phyloP scores from a whole-genome alignment of 2,888 invertebrate genomes.

The Thymelicus lineola region DNA sequence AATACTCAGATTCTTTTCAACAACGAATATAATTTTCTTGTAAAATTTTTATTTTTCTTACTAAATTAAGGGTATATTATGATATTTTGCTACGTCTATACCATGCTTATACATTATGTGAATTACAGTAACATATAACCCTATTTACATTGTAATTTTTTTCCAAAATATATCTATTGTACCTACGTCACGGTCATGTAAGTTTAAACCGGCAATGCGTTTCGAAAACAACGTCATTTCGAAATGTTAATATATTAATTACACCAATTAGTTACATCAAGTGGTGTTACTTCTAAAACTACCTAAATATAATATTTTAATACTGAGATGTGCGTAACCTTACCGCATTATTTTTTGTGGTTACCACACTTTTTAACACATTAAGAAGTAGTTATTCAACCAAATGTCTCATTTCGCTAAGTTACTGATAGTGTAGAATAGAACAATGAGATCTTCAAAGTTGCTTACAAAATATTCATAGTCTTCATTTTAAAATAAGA shows the following conservation, averaged over 20 bases:
- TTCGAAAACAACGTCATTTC: background rate
- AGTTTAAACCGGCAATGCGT: slow-evolving; percentile 4
- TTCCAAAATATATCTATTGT: slow-evolving; percentile 30
- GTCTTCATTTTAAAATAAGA: background rate
- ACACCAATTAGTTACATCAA: no score
- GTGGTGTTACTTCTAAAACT: no score
- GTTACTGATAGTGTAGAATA: background rate
- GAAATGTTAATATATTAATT: background rate
- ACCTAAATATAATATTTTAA: no score
- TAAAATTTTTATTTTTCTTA: no score
- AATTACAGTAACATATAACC: background rate
- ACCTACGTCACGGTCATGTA: slow-evolving; percentile 12
- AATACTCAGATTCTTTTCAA: no score
- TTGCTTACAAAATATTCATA: background rate
- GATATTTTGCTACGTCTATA: no score
- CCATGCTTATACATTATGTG: no score
- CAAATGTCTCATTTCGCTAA: background rate
- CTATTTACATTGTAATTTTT: slow-evolving; percentile 26
- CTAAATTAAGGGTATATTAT: no score
- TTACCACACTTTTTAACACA: no score
- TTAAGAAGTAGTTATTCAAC: background rate
- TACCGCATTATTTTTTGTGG: no score
- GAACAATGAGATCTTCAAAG: slow-evolving; percentile 4
- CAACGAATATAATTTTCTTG: no score
- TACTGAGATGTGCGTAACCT: no score